phyloP scores from a whole-genome alignment of 2,113 vertebrate species.

The Corythornis cristatus region DNA sequence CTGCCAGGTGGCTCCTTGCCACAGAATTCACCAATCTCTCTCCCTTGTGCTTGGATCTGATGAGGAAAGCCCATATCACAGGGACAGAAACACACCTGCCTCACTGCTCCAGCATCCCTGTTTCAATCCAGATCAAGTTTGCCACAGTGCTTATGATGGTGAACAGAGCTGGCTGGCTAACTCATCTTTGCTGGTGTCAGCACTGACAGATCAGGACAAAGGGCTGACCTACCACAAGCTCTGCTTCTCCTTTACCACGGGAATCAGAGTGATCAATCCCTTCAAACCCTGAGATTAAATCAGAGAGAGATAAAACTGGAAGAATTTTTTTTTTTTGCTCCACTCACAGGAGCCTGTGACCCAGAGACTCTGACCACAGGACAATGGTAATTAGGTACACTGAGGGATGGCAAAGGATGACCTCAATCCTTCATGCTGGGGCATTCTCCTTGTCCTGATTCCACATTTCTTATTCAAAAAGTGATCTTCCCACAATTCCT shows the following conservation, averaged over 20 bases:
- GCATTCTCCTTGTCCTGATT: background rate
- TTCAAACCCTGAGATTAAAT: background rate
- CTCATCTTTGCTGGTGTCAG: background rate
- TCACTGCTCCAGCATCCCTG: background rate
- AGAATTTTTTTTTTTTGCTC: background rate
- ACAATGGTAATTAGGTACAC: background rate
- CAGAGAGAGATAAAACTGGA: background rate
- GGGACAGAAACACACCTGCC: background rate
- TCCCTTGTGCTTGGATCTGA: conserved; percentile 71
- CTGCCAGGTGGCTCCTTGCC: conserved; percentile 65
- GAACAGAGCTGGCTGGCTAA: background rate
- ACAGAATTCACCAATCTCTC: conserved; percentile 72
- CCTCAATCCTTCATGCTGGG: background rate
- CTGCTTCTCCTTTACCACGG: background rate
- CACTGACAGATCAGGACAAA: background rate
- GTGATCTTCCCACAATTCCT: background rate
- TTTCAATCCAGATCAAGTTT: background rate
- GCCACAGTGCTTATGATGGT: background rate
- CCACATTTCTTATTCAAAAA: background rate
- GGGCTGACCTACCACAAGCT: background rate
- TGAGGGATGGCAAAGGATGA: background rate
- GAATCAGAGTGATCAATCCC: background rate
- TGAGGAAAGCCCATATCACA: background rate
- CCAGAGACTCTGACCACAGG: background rate
- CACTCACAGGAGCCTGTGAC: background rate